phyloP scores from a whole-genome alignment of 2,113 vertebrate species.

The Coreoperca whiteheadi region DNA sequence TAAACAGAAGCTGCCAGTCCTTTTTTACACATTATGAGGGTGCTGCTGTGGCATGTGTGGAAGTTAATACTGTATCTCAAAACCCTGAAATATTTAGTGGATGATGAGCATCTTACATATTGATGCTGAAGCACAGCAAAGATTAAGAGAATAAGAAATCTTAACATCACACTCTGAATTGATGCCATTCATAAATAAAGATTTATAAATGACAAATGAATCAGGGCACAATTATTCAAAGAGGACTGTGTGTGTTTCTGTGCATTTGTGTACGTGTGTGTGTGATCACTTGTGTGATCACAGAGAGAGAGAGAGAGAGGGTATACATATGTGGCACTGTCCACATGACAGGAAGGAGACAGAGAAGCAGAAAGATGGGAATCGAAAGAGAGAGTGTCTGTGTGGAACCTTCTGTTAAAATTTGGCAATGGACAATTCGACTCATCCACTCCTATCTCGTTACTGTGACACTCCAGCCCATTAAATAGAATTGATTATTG shows the following conservation, averaged over 20 bases:
- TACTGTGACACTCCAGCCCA: slow-evolving; percentile 82
- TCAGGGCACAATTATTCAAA: background rate
- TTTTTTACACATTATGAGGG: slow-evolving; percentile 33
- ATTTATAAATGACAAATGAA: slow-evolving; percentile 32
- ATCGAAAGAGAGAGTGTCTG: slow-evolving; percentile 41
- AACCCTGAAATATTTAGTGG: slow-evolving; percentile 46
- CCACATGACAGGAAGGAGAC: slow-evolving; percentile 44
- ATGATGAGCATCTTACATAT: slow-evolving; percentile 16
- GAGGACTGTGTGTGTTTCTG: background rate
- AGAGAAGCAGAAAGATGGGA: slow-evolving; percentile 32
- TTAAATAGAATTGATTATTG: slow-evolving; percentile 88
- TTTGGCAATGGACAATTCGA: slow-evolving; percentile 76
- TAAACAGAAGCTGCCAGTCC: slow-evolving; percentile 48
- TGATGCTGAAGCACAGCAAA: slow-evolving; percentile 19
- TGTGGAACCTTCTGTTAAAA: slow-evolving; percentile 68
- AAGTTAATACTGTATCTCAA: slow-evolving; percentile 29
- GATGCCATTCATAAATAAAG: slow-evolving; percentile 19
- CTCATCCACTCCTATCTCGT: slow-evolving; percentile 84
- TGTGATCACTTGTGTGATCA: slow-evolving; percentile 1
- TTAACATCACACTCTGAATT: background rate
- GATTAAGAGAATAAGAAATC: slow-evolving; percentile 18
- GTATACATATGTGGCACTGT: slow-evolving; percentile 12
- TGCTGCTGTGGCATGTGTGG: background rate
- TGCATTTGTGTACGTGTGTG: background rate
- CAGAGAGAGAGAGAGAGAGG: background rate